phyloP scores from a whole-genome alignment of 1,140 invertebrate genomes.

The Cydia amplana region DNA sequence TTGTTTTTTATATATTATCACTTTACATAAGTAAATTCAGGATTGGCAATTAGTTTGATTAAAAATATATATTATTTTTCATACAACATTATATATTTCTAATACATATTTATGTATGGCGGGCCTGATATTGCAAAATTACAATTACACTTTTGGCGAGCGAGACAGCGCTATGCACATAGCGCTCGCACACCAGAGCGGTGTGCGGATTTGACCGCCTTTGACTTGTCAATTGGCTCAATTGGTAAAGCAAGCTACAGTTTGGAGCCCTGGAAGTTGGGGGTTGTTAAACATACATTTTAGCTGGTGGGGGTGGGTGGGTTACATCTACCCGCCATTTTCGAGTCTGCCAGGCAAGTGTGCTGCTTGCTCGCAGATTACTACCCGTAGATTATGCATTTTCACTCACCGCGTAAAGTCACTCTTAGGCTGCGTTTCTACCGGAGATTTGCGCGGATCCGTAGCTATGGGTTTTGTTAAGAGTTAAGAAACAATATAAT shows the following conservation, averaged over 20 bases:
- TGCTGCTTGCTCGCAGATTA: neutral
- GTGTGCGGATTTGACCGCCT: too few species aligned
- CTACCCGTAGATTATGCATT: neutral
- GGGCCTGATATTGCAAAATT: too few species aligned
- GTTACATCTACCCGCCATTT: conserved; percentile 3
- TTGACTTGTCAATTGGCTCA: too few species aligned
- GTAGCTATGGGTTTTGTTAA: too few species aligned
- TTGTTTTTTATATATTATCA: neutral
- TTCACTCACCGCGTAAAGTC: neutral
- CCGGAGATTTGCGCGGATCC: too few species aligned
- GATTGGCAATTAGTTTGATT: neutral
- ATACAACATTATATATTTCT: neutral
- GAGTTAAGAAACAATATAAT: too few species aligned
- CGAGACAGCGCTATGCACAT: too few species aligned
- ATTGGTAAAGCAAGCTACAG: too few species aligned
- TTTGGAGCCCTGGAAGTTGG: too few species aligned
- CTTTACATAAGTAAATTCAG: neutral
- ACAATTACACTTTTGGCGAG: too few species aligned
- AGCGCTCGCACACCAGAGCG: too few species aligned
- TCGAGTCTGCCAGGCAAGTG: neutral
- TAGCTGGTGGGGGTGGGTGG: neutral
- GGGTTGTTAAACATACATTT: neutral
- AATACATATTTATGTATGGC: neutral
- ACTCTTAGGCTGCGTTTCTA: too few species aligned
- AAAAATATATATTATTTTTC: neutral